phyloP scores from a whole-genome alignment of 2,888 invertebrate species.

The Bibio marci region DNA sequence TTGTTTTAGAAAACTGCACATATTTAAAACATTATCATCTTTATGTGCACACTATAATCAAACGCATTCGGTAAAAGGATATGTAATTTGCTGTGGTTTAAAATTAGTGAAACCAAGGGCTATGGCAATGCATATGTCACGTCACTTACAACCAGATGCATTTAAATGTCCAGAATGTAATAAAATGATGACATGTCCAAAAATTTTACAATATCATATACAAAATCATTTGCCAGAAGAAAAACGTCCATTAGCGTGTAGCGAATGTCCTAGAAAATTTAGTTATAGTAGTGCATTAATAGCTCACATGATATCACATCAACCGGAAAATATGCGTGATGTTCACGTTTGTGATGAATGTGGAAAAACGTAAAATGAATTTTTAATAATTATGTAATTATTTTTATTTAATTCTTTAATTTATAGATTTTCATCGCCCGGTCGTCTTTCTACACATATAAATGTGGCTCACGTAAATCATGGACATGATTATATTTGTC shows the following conservation, averaged over 20 bases:
- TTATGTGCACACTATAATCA: constrained; percentile 8
- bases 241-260: constrained; percentile 10
- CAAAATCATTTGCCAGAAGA: constrained; percentile 14
- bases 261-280: constrained; percentile 12
- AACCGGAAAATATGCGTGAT: constrained; percentile 10
- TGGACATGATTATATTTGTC: constrained; percentile 10
- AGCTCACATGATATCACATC: constrained; percentile 11
- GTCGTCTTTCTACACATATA: constrained; percentile 10
- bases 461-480: constrained; percentile 8
- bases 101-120: constrained; percentile 9
- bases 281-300: constrained; percentile 11
- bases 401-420: not conserved
- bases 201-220: constrained; percentile 12
- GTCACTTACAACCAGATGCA: constrained; percentile 13
- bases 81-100: constrained; percentile 12
- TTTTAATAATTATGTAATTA: not conserved
- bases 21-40: too few species aligned
- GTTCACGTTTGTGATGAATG: constrained; percentile 13
- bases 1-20: too few species aligned
- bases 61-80: constrained; percentile 11
- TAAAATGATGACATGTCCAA: constrained; percentile 12
- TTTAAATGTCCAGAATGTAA: constrained; percentile 13
- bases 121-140: constrained; percentile 13
- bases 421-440: constrained; percentile 8
- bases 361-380: constrained; percentile 9